Evolutionary conservation across 1,140 invertebrate species (phyloP).

Genomic region (Arctopsyche grandis): DNA sequence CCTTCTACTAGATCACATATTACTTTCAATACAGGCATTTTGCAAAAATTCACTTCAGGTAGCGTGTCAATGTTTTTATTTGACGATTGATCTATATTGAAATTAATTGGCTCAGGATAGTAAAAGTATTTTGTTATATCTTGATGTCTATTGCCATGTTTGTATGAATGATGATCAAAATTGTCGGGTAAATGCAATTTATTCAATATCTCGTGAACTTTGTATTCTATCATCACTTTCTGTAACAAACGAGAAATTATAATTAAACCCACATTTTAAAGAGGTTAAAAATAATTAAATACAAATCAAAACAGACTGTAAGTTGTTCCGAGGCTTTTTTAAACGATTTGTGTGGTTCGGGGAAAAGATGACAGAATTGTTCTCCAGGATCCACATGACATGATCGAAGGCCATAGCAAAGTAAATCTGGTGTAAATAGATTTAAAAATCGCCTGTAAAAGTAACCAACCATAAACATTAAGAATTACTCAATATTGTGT

Average conservation of each 20-base stretch:
- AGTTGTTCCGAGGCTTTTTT: slow-evolving; percentile 25
- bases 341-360: slow-evolving; percentile 42
- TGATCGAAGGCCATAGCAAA: slow-evolving; percentile 45
- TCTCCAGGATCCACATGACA: slow-evolving; percentile 47
- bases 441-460: slow-evolving; percentile 47
- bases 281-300: background rate
- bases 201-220: slow-evolving; percentile 28
- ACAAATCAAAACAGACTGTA: slow-evolving; percentile 28
- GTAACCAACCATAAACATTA: background rate
- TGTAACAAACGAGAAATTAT: slow-evolving; percentile 28
- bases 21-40: slow-evolving; percentile 47
- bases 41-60: slow-evolving; percentile 42
- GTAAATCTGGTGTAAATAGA: slow-evolving; percentile 50
- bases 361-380: slow-evolving; percentile 50
- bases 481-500: too few relatives aligned
- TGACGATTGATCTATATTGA: background rate
- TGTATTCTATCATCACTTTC: slow-evolving; percentile 42
- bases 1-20: slow-evolving; percentile 50
- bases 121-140: background rate
- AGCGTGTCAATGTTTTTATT: background rate
- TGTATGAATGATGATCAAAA: background rate
- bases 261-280: background rate
- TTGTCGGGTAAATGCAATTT: slow-evolving; percentile 31
- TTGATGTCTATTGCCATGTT: background rate
- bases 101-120: background rate